Base-by-base conservation (phyloP, 2,888 invertebrate species). In the Euclidia mi region DNA sequence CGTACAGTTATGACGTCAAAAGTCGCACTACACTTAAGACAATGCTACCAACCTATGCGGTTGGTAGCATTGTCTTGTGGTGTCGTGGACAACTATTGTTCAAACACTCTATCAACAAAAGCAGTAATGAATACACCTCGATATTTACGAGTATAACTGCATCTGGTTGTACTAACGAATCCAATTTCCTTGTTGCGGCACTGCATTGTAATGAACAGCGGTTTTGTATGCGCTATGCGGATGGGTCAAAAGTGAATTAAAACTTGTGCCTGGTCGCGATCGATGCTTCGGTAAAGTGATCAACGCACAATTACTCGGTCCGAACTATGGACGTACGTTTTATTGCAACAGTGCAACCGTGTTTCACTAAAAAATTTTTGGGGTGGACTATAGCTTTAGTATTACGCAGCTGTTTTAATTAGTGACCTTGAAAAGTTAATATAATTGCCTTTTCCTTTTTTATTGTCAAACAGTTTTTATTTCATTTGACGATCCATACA, bases 151-250 rank as follows among this genome's bases (percentile, higher is more conserved):
- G 14, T 41, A 12, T 12, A 25, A 15, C 6, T 10, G 11, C 42
- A 50, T 38, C 12, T 45, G 45, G 31, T 38, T 65, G 48, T 38
- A 32, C 61, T 43, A 56, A 55, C 51, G 44, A 63, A 62, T 64
- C 46, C 41, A 59, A 41, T 66, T 71, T 63, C 38, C 56, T 48
- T 42, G 61, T 48, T 31, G 52, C 45, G 37, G 47, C 18, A 42
- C 38, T 56, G 62, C 64, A 65, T 63, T 69, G 74, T 73, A 68
- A 71, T 68, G 61, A 68, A 69, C 55, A 64, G 58, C 56, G 65
- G 67, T 71, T 71, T 70, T 49, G 72, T 67, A 78, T 75, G 69
- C 72, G 49, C 59, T 49, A 37, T 51, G 72, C 56, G 47, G 57
- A 49, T 57, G 58, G 55, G 40, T 12, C 57, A 49, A 44, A 74